These are phyloP conservation scores for Drosophila varians DNA, from an alignment of 1,140 invertebrate genomes.

Conservation along the genomic window DNA sequence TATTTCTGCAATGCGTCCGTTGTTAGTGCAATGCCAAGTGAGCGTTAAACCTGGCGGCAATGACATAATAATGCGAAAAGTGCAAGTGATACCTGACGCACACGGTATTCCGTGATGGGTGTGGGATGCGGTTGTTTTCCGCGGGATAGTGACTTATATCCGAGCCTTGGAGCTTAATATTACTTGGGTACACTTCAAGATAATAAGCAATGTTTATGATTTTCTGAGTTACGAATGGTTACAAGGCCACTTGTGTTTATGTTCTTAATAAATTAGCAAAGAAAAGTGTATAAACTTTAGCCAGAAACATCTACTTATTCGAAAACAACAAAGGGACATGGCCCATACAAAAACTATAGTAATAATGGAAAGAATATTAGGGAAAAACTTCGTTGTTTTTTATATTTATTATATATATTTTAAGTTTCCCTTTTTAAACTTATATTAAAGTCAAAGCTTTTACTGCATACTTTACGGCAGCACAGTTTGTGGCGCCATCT, in stretches of 20 bases:
- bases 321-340: too few relatives aligned
- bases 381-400: too few relatives aligned
- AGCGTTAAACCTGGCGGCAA: constrained; percentile 61
- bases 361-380: too few relatives aligned
- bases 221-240: background rate
- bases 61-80: constrained; percentile 60
- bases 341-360: too few relatives aligned
- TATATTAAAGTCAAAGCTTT: too few relatives aligned
- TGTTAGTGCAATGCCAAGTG: constrained; percentile 28
- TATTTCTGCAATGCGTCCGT: constrained; percentile 44
- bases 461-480: constrained; percentile 16
- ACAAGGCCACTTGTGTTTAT: too few relatives aligned
- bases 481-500: background rate
- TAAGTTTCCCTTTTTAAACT: too few relatives aligned
- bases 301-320: too few relatives aligned
- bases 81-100: constrained; percentile 40
- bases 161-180: constrained; percentile 1
- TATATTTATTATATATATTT: background rate
- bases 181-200: background rate
- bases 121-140: constrained; percentile 5
- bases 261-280: too few relatives aligned
- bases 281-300: too few relatives aligned
- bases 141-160: constrained; percentile 15
- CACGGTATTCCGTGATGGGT: background rate
- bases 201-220: background rate